Base-by-base conservation (phyloP, 2,888 invertebrate species). In the Melipona bicolor region DNA sequence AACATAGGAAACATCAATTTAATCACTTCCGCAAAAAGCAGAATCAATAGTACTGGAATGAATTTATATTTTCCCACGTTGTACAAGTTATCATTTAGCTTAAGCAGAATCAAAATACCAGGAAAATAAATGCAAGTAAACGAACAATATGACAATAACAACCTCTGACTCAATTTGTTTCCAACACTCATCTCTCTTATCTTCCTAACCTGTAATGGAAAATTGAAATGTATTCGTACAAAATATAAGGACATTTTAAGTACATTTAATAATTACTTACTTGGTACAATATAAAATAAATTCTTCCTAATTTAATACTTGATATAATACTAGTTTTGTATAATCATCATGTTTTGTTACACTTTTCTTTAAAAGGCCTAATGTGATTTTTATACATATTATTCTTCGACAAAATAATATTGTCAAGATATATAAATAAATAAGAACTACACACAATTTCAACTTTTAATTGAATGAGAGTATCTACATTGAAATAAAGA, bases 61-160 rank as follows among this genome's bases (percentile, higher is more conserved):
- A 95, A 95, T 81, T 94, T 94, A 84, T 93, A 96, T 86, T 96
- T 96, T 78, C 96, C 97, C 49, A 96, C 95, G 61, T 95, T 95
- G 90, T 96, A 96, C 17, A 96, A 94, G 75, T 95, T 95, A 43
- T 96, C 96, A 87, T 95, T 96, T 90, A 95, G 95, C 43, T 96
- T 95, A 89, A 96, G 94, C 59, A 96, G 94, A 77, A 96, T 95
- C 56, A 96, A 92, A 83, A 96, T 95, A 81, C 95, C 95, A 4
- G 96, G 95, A 87, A 96, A 94, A 91, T 96, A 96, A 93, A 96
- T 95, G 90, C 96, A 96, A 61, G 96, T 96, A 86, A 96, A 94
- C 54, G 96, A 94, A 93, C 96, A 95, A 59, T 96, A 95, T 88
- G 96, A 93, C 49, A 94, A 80, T 74, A 94, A 83, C 72, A 94